phyloP scores from a whole-genome alignment of 2,888 invertebrate genomes.

The Chaetoderma sp. region DNA sequence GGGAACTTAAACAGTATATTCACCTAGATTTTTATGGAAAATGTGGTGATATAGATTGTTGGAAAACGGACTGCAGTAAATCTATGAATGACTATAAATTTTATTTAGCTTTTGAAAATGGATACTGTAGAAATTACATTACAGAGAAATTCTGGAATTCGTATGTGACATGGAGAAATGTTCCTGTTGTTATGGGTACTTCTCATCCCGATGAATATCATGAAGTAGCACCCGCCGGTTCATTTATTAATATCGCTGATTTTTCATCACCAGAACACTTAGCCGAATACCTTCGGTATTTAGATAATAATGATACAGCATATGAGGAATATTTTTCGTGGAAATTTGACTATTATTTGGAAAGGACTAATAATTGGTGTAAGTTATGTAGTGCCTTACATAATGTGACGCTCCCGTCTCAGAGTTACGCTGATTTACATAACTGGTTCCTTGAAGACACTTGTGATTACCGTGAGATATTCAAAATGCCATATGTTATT shows the following conservation, averaged over 20 bases:
- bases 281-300: background rate
- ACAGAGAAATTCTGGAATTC: slow-evolving; percentile 7
- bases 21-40: background rate
- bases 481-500: no score
- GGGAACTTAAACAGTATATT: background rate
- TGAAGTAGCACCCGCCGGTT: background rate
- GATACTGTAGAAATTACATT: background rate
- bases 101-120: slow-evolving; percentile 7
- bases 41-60: background rate
- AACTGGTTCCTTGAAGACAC: background rate
- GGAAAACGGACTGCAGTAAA: background rate
- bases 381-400: background rate
- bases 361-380: background rate
- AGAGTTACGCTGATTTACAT: slow-evolving; percentile 4
- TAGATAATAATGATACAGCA: background rate
- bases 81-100: slow-evolving; percentile 1
- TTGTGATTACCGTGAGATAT: no score
- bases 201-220: background rate
- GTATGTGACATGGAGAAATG: background rate
- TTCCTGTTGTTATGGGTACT: slow-evolving; percentile 1
- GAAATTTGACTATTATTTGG: background rate
- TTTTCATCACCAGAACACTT: background rate
- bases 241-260: background rate
- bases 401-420: background rate
- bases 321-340: background rate